These are phyloP conservation scores for Frankliniella fusca DNA, from an alignment of 2,888 invertebrate genomes.

Conservation along the genomic window DNA sequence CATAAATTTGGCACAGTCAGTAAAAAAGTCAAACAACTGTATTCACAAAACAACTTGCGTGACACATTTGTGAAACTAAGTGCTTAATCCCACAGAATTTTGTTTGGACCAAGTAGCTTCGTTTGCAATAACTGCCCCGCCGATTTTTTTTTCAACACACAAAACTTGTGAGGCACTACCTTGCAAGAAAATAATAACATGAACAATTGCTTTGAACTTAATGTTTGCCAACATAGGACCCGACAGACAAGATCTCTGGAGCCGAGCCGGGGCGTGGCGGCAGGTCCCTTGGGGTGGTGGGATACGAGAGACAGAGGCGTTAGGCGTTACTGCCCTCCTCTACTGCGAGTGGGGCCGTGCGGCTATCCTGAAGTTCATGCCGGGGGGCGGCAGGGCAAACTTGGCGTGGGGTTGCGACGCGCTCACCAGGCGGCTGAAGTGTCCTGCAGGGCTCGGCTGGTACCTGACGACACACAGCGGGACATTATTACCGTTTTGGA, in stretches of 20 bases:
- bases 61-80: too few species aligned
- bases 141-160: too few species aligned
- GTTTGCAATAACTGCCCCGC: too few species aligned
- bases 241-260: background rate
- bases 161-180: too few species aligned
- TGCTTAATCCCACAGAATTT: too few species aligned
- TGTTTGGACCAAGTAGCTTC: too few species aligned
- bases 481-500: too few species aligned
- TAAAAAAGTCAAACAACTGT: background rate
- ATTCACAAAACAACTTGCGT: too few species aligned
- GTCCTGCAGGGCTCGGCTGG: background rate
- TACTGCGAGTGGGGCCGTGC: background rate
- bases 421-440: background rate
- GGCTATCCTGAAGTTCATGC: slow-evolving; percentile 22
- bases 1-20: background rate
- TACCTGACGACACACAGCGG: background rate
- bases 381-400: slow-evolving; percentile 12
- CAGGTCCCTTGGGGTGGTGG: background rate
- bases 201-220: background rate
- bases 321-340: background rate
- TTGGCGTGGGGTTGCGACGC: slow-evolving; percentile 11
- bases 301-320: background rate
- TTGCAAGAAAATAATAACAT: background rate
- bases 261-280: background rate
- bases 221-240: background rate